A percentile compares a stretch with the other conserved stretches of the same genome.
These are phyloP conservation scores for Macaria notata DNA, from an alignment of 2,888 invertebrate genomes.

Conservation along the genomic window DNA sequence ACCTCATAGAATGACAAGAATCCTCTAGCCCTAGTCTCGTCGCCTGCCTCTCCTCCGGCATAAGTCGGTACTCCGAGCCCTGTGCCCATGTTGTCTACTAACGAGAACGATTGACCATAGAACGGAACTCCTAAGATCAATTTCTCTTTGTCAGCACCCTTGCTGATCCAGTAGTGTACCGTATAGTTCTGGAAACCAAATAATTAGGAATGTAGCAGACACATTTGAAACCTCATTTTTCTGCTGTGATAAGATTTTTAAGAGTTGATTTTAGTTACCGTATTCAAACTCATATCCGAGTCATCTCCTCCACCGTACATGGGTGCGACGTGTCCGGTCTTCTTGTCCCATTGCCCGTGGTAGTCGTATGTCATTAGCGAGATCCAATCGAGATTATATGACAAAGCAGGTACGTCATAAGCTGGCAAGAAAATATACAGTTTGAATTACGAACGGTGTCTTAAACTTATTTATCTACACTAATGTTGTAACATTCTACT, in stretches of 20 bases:
- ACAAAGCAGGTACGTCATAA: constrained; percentile 90
- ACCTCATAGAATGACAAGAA: constrained; percentile 95
- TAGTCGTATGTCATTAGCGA: constrained; percentile 96
- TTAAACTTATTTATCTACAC: too few relatives aligned
- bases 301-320: constrained; percentile 90
- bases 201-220: neutral
- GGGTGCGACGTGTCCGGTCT: constrained; percentile 94
- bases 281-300: constrained; percentile 89
- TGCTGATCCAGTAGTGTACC: constrained; percentile 92
- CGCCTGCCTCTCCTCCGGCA: constrained; percentile 94
- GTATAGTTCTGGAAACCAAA: constrained; percentile 87
- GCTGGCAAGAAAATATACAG: constrained; percentile 40
- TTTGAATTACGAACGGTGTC: too few relatives aligned
- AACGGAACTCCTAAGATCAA: constrained; percentile 93
- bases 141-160: constrained; percentile 90
- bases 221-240: neutral
- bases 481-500: too few relatives aligned
- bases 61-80: constrained; percentile 90
- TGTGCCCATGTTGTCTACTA: constrained; percentile 84
- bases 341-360: constrained; percentile 95
- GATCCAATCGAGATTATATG: constrained; percentile 92
- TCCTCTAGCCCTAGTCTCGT: constrained; percentile 92
- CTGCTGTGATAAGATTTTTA: neutral
- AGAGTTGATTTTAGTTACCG: constrained; percentile 47
- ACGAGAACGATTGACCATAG: constrained; percentile 94